A percentile compares a stretch with the other conserved stretches of the same genome.
These are phyloP conservation scores for Nomia melanderi DNA, from an alignment of 1,140 invertebrate species.

Conservation along the genomic window DNA sequence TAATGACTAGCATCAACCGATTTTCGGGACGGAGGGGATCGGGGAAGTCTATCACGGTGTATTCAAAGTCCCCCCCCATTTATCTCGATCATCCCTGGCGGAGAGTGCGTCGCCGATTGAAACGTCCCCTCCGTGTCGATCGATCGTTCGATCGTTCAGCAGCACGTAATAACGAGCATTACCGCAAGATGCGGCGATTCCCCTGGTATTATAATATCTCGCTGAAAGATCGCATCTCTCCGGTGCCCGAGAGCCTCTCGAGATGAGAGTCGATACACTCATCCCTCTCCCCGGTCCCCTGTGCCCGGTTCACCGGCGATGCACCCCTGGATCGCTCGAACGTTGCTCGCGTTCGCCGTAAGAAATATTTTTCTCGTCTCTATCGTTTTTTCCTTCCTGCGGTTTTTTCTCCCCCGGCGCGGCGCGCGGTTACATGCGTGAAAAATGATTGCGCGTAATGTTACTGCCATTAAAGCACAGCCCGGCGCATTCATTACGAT, in stretches of 20 bases:
- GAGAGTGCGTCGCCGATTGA: constrained; percentile 60
- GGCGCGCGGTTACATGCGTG: background rate
- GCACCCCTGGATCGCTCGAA: background rate
- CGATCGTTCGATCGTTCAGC: constrained; percentile 57
- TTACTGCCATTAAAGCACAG: constrained; percentile 21
- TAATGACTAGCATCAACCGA: constrained; percentile 1
- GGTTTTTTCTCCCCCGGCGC: too few relatives aligned
- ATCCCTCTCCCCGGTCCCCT: constrained; percentile 18
- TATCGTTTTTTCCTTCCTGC: too few relatives aligned
- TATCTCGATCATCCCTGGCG: constrained; percentile 34
- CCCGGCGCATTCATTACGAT: constrained; percentile 11
- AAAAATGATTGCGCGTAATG: constrained; percentile 12
- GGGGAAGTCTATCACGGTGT: constrained; percentile 22
- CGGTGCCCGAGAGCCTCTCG: constrained; percentile 31
- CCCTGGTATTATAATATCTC: constrained; percentile 66
- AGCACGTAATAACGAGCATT: constrained; percentile 70
- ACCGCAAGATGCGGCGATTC: constrained; percentile 62
- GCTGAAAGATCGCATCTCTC: constrained; percentile 56
- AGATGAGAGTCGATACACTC: constrained; percentile 37
- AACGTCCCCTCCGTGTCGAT: constrained; percentile 65
- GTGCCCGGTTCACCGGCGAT: background rate
- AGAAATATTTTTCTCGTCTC: constrained; percentile 13
- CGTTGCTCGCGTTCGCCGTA: constrained; percentile 7
- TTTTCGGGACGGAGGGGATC: constrained; percentile 27
- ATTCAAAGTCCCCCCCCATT: constrained; percentile 27